A percentile compares a stretch with the other conserved stretches of the same genome.
These are phyloP conservation scores for Dastarcus helophoroides DNA, from an alignment of 2,888 invertebrate species.

Conservation along the genomic window DNA sequence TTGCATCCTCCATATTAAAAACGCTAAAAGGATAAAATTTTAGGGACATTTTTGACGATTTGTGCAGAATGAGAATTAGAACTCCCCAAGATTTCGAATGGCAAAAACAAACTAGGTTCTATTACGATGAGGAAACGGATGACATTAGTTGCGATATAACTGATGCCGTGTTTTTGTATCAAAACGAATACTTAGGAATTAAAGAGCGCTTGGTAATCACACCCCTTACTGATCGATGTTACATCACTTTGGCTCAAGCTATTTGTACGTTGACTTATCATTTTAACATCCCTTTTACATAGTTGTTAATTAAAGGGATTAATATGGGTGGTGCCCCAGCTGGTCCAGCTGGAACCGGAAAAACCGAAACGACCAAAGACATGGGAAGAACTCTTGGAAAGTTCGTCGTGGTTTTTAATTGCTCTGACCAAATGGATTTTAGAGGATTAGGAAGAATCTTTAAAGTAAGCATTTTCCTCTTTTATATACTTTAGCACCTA, in stretches of 20 bases:
- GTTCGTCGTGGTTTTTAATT: slow-evolving; percentile 85
- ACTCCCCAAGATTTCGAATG: slow-evolving; percentile 70
- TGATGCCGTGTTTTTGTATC: slow-evolving; percentile 74
- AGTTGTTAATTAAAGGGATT: slow-evolving; percentile 44
- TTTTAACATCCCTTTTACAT: not conserved
- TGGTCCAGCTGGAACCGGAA: slow-evolving; percentile 84
- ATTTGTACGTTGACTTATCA: slow-evolving; percentile 43
- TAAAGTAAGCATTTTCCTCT: slow-evolving; percentile 34
- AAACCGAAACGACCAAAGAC: slow-evolving; percentile 86
- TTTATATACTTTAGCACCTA: not conserved
- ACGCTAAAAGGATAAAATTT: not conserved
- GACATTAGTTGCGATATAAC: slow-evolving; percentile 67
- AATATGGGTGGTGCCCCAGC: slow-evolving; percentile 86
- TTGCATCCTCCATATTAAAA: not conserved
- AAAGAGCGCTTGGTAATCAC: slow-evolving; percentile 81
- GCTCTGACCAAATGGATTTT: slow-evolving; percentile 91
- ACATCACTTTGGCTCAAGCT: slow-evolving; percentile 80
- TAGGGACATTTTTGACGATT: slow-evolving; percentile 80
- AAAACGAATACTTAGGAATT: slow-evolving; percentile 81
- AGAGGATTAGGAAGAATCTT: slow-evolving; percentile 62
- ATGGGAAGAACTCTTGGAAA: slow-evolving; percentile 85
- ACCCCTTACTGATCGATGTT: slow-evolving; percentile 81
- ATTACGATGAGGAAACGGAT: slow-evolving; percentile 67
- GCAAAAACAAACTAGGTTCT: slow-evolving; percentile 81
- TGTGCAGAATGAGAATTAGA: slow-evolving; percentile 57